Conservation (phyloP, 2,113 vertebrate species). For the Brienomyrus longianalis region DNA sequence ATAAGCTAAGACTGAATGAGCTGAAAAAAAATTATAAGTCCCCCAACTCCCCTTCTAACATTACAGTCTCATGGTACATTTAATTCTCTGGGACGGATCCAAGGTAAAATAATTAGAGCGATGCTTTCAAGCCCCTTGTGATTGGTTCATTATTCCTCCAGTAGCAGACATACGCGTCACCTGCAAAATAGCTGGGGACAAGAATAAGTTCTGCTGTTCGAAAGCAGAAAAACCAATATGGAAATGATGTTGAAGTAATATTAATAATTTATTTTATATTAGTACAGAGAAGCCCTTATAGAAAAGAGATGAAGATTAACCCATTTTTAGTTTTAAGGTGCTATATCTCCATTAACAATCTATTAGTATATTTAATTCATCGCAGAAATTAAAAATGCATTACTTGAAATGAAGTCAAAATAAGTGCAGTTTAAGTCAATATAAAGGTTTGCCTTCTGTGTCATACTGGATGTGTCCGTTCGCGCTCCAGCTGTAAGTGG, state of each 20-base stretch:
- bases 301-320: background rate
- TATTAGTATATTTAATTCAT: background rate
- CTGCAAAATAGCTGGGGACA: background rate
- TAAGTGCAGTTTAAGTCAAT: background rate
- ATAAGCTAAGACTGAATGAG: conserved; percentile 25
- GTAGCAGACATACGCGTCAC: background rate
- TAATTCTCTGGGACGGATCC: conserved; percentile 25
- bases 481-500: background rate
- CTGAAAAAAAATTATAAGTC: conserved; percentile 2
- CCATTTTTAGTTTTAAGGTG: background rate
- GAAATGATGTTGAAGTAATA: background rate
- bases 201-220: background rate
- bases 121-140: conserved; percentile 15
- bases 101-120: conserved; percentile 23
- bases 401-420: background rate
- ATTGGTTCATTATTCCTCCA: background rate
- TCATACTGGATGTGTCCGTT: background rate
- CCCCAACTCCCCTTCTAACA: conserved; percentile 18
- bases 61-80: conserved; percentile 17
- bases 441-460: background rate
- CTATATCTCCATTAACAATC: background rate
- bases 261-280: background rate
- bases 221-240: background rate
- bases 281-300: background rate
- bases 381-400: background rate